Percentiles rank a stretch among this genome's conserved stretches.
phyloP scores from a whole-genome alignment of 92 coral and sea anemone genomes.

The Chrysogorgia sp. region DNA sequence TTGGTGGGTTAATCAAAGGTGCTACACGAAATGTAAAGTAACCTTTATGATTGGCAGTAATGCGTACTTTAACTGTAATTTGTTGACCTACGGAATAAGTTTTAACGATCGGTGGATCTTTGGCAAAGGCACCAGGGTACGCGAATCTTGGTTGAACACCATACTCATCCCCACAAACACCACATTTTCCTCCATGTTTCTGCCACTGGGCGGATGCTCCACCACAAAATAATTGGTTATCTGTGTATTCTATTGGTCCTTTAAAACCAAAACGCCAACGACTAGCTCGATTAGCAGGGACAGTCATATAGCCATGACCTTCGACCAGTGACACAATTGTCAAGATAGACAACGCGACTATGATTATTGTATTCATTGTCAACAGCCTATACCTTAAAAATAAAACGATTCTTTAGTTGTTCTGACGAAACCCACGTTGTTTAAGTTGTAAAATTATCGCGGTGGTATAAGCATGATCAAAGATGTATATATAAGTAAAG shows the following conservation, averaged over 20 bases:
- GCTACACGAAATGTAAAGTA: conserved; percentile 68
- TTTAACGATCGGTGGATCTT: conserved; percentile 44
- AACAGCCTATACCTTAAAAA: too few relatives aligned
- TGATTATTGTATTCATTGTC: background rate
- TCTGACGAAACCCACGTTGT: too few relatives aligned
- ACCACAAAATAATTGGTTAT: conserved; percentile 26
- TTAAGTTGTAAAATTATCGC: too few relatives aligned
- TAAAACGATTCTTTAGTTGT: background rate
- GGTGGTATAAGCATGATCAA: too few relatives aligned
- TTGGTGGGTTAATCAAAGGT: conserved; percentile 53
- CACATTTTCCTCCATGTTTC: conserved; percentile 26
- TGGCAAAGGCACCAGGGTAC: conserved; percentile 47
- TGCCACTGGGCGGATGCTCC: conserved; percentile 19
- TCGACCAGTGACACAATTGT: background rate
- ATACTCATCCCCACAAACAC: conserved; percentile 43
- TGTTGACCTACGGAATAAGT: conserved; percentile 58
- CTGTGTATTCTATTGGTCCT: conserved; percentile 15
- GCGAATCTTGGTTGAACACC: conserved; percentile 8
- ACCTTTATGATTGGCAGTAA: conserved; percentile 71
- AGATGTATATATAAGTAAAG: too few relatives aligned
- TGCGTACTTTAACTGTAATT: conserved; percentile 45
- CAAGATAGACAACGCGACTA: background rate
- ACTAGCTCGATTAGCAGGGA: conserved; percentile 25
- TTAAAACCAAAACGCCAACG: conserved; percentile 36
- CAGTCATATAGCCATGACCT: conserved; percentile 30